These are phyloP conservation scores for Enteromius unitaeniatus DNA, from an alignment of 2,797 vertebrate species.

Conservation along the genomic window DNA sequence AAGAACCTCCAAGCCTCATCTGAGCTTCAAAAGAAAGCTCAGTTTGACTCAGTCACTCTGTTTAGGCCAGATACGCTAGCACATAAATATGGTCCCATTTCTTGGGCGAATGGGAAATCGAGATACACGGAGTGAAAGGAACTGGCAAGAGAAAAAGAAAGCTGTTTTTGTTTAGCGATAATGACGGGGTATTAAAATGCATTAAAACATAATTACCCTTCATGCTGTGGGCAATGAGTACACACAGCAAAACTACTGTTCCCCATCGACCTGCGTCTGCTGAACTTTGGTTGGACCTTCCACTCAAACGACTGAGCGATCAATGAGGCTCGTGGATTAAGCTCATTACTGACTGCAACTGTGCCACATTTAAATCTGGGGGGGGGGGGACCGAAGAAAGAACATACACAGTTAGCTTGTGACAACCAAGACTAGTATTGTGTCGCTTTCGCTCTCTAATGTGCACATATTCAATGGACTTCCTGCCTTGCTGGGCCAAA, in stretches of 20 bases:
- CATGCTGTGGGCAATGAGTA: conserved; percentile 50
- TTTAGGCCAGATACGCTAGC: neutral
- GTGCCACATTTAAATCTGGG: conserved; percentile 10
- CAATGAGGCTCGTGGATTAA: conserved; percentile 43
- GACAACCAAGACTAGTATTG: conserved; percentile 17
- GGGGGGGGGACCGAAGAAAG: neutral
- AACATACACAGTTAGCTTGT: conserved; percentile 30
- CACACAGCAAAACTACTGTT: conserved; percentile 49
- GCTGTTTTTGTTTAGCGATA: conserved; percentile 75
- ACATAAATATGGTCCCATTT: conserved; percentile 43
- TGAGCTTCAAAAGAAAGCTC: conserved; percentile 9
- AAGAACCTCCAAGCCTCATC: neutral
- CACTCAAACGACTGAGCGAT: conserved; percentile 2
- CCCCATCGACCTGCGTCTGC: conserved; percentile 26
- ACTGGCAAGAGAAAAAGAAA: conserved; percentile 56
- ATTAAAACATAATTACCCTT: conserved; percentile 66
- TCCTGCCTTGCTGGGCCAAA: conserved; percentile 68
- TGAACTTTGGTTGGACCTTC: conserved; percentile 37
- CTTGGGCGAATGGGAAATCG: conserved; percentile 45
- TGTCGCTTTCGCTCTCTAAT: conserved; percentile 60
- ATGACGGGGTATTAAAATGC: conserved; percentile 64
- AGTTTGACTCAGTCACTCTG: neutral
- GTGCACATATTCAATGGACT: conserved; percentile 57
- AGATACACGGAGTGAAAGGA: conserved; percentile 31
- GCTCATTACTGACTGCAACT: conserved; percentile 2